Evolutionary conservation across 2,888 invertebrate genomes (phyloP).

Genomic region (Eumerus sabulonum): DNA sequence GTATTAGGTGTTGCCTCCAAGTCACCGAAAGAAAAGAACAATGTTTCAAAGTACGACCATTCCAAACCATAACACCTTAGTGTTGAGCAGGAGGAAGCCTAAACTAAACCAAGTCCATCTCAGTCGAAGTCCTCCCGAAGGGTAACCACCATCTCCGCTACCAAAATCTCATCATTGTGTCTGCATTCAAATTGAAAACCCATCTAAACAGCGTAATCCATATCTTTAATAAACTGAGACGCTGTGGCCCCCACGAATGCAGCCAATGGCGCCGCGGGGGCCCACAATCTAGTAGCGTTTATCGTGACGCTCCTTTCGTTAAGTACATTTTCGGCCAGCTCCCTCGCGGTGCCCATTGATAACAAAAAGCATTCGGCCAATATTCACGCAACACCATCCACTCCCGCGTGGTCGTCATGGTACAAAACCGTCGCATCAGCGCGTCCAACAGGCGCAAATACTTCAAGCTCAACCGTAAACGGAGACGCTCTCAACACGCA

Average conservation of each 20-base stretch:
- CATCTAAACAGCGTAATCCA: too few relatives aligned
- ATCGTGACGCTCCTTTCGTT: slow-evolving; percentile 75
- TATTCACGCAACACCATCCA: background rate
- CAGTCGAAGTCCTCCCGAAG: too few relatives aligned
- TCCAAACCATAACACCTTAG: too few relatives aligned
- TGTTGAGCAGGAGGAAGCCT: too few relatives aligned
- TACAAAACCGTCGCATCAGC: slow-evolving; percentile 66
- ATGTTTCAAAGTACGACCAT: too few relatives aligned
- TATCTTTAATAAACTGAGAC: slow-evolving; percentile 70
- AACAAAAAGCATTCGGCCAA: slow-evolving; percentile 45
- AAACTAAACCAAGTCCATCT: too few relatives aligned
- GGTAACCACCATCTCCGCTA: too few relatives aligned
- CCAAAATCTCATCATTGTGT: too few relatives aligned
- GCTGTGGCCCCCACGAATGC: slow-evolving; percentile 79
- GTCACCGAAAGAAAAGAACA: too few relatives aligned
- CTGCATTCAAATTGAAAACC: too few relatives aligned
- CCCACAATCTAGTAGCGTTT: slow-evolving; percentile 75
- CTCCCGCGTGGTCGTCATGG: slow-evolving; percentile 68
- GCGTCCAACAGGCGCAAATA: slow-evolving; percentile 56
- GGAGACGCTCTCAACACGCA: slow-evolving; percentile 24
- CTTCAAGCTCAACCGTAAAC: slow-evolving; percentile 65
- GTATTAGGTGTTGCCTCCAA: too few relatives aligned
- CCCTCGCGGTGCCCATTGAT: slow-evolving; percentile 77
- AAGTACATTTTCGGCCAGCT: slow-evolving; percentile 74
- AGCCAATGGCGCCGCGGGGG: slow-evolving; percentile 79